Conservation (phyloP, 2,113 vertebrate species). For the Rutilus rutilus region DNA sequence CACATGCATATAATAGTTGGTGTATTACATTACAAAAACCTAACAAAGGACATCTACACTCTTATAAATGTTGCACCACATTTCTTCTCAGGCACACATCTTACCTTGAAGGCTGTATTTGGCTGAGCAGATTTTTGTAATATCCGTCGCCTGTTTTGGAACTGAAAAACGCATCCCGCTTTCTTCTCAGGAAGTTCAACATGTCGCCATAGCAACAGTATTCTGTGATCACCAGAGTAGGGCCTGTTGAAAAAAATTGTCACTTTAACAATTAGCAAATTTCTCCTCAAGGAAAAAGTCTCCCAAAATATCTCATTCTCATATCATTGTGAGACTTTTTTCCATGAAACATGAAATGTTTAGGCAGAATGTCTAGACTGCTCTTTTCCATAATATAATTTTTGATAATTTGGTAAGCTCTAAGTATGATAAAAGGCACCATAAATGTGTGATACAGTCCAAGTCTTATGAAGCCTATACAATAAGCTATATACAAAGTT, state of each 20-base stretch:
- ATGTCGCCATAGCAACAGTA: constrained; percentile 99
- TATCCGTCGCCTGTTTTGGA: constrained; percentile 84
- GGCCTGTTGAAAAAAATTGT: constrained; percentile 76
- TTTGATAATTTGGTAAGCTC: background rate
- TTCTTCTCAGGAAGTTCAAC: constrained; percentile 94
- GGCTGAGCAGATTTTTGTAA: constrained; percentile 85
- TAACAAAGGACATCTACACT: constrained; percentile 13
- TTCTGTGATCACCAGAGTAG: constrained; percentile 96
- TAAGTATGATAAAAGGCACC: constrained; percentile 13
- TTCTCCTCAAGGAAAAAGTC: background rate
- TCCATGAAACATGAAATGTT: background rate
- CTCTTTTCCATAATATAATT: no score
- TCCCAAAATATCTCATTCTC: background rate
- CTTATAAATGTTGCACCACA: background rate
- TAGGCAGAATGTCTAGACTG: background rate
- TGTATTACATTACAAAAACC: constrained; percentile 2
- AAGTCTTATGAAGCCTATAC: background rate
- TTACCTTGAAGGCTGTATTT: constrained; percentile 66
- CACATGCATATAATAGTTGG: constrained; percentile 29
- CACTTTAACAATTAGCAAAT: background rate
- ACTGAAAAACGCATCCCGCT: constrained; percentile 91
- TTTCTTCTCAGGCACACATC: background rate
- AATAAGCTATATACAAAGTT: background rate
- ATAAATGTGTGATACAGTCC: no score
- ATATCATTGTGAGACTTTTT: background rate